Evolutionary conservation across 2,797 vertebrate genomes (phyloP).

Genomic region (Novumbra hubbsi): DNA sequence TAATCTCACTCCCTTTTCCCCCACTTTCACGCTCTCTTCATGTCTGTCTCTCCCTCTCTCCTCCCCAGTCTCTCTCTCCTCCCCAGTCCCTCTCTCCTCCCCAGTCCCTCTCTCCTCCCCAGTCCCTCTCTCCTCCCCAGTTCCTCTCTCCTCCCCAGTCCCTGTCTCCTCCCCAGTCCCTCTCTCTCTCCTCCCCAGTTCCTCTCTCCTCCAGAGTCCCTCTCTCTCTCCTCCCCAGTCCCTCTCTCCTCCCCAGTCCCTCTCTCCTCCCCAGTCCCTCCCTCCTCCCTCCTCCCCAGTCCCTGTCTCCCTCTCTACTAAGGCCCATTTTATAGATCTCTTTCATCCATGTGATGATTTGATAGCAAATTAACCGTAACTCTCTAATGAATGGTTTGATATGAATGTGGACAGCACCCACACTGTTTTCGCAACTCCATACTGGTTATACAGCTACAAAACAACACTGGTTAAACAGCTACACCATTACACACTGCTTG

Average conservation of each 20-base stretch:
- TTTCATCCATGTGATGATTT: constrained; percentile 41
- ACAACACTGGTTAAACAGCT: no score
- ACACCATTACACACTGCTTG: no score
- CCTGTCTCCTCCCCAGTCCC: not conserved
- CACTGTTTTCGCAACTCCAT: not conserved
- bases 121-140: constrained; percentile 1
- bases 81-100: not conserved
- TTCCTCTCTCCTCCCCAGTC: not conserved
- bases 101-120: no score
- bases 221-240: not conserved
- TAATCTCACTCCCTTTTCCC: not conserved
- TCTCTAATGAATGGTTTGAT: constrained; percentile 68
- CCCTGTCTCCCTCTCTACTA: constrained; percentile 17
- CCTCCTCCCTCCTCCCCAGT: constrained; percentile 24
- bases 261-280: not conserved
- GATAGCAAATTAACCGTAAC: constrained; percentile 50
- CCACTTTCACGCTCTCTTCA: constrained; percentile 9
- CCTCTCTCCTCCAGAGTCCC: not conserved
- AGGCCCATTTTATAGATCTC: constrained; percentile 41
- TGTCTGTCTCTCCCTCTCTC: not conserved
- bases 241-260: not conserved
- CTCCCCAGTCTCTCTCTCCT: not conserved
- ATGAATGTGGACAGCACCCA: constrained; percentile 42
- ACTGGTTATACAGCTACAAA: no score
- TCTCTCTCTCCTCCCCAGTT: not conserved